Evolutionary conservation across 2,113 vertebrate species (phyloP), one percentile per base, ranked within the genome.

Genomic region (Elachura formosa): DNA sequence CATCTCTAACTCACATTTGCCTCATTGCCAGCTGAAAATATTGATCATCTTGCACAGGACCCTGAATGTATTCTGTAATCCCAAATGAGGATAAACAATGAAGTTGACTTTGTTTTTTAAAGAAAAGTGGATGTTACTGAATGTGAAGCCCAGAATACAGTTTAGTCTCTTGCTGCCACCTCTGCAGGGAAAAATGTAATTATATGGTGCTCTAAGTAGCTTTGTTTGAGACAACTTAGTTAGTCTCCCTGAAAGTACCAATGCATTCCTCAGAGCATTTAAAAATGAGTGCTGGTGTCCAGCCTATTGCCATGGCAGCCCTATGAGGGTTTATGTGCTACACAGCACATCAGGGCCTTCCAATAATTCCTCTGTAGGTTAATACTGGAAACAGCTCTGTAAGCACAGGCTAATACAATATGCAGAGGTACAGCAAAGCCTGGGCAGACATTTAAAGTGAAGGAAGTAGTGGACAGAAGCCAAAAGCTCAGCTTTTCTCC

Each of bases 221-320:
- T 95, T 89, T 71, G 28, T 66, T 83, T 83, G 45, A 54, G 68
- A 71, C 43, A 72, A 68, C 34, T 94, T 93, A 75, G 78, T 90
- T 78, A 81, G 84, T 58, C 6, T 87, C 33, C 56, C 64, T 56
- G 52, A 81, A 75, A 92, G 40, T 61, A 67, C 55, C 49, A 49
- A 28, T 46, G 22, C 24, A 2, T 45, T 76, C 76, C 46, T 64
- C 23, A 56, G 80, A 46, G 66, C 24, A n/a, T 56, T 76, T n/a
- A 46, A 64, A 79, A 90, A 48, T 12, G 41, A 77, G 20, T 78
- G 46, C 63, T 83, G 71, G 41, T 87, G 91, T 78, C 68, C 89
- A 92, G 54, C 51, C 82, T n/a, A 51, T 81, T 85, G 73, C 89
- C 63, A 54, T 25, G 81, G 94, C 68, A 96, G 93, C 82, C 25